Base-by-base conservation (phyloP, 2,888 invertebrate species). In the Harmothoe impar region DNA sequence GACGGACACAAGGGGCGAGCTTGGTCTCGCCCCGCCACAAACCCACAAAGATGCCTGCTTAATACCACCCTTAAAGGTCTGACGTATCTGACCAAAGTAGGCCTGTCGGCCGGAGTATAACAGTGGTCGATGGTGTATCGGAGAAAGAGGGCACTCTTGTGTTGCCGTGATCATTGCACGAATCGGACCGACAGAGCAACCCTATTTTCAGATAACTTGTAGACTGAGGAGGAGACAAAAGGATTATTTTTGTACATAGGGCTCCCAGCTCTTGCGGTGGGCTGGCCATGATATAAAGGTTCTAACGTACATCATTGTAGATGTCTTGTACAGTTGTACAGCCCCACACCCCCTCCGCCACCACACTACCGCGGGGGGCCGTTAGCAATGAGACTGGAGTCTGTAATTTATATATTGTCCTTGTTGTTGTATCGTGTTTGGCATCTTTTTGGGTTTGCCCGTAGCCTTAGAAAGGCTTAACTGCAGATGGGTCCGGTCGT, bases 211-310 rank as follows among this genome's bases (percentile, higher is more conserved):
- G 20, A 81, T 77, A 15, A 31, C 17, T 10, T 17, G 31, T 77
- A 31, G 77, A 31, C 77, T 17, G 31, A 77, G 5, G 25, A 62
- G 25, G 25, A 7, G 17, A 77, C 25, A 29, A 25, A 77, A 77
- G 62, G 25, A 77, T 35, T 81, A 81, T 81, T 81, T 81, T 81
- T 81, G 43, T 81, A 81, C 81, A 35, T 81, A 81, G 81, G 43
- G 81, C 43, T 15, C n/a, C 5, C 20, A n/a, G 81, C 77, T n/a
- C 29, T 81, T 20, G 81, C 43, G 29, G 77, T 10, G 20, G 25
- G 77, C n/a, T 31, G 29, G 29, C 31, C 31, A 29, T 31, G 10
- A 43, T 43, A 3, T 3, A 43, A 43, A 43, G 43, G n/a, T n/a
- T n/a, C 43, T 43, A 43, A 7, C 43, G 43, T n/a, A n/a, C 43